Evolutionary conservation across 1,140 invertebrate genomes (phyloP).

Genomic region (Ceratosolen solmsi): DNA sequence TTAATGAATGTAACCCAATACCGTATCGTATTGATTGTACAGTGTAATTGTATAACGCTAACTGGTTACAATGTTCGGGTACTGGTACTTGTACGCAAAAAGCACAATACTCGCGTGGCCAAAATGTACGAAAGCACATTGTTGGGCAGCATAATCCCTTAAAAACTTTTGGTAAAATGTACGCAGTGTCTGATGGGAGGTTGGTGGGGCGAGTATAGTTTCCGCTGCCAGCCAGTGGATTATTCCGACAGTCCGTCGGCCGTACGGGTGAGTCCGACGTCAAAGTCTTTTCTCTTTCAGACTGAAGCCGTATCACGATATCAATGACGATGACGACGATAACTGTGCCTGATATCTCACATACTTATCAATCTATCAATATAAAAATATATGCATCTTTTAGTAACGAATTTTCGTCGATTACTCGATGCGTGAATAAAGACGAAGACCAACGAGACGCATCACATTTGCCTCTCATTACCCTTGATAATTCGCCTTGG

Average conservation of each 20-base stretch:
- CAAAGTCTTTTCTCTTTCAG: conserved; percentile 40
- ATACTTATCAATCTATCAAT: not conserved
- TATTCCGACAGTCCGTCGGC: conserved; percentile 84
- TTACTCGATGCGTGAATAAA: not conserved
- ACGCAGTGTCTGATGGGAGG: conserved; percentile 82
- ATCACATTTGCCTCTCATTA: conserved; percentile 26
- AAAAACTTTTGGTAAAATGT: conserved; percentile 44
- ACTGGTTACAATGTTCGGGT: not conserved
- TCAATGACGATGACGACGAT: conserved; percentile 34
- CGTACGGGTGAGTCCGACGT: conserved; percentile 81
- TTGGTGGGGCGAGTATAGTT: conserved; percentile 87
- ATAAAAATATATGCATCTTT: not conserved
- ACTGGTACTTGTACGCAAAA: not conserved
- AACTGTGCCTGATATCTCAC: not conserved
- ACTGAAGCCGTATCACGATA: conserved; percentile 27
- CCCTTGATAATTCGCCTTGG: conserved; percentile 2
- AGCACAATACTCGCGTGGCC: too few species aligned
- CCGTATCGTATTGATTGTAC: too few species aligned
- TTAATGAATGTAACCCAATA: too few species aligned
- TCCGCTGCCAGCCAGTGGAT: conserved; percentile 90
- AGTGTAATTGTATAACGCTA: too few species aligned
- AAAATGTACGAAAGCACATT: not conserved
- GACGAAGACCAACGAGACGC: conserved; percentile 49
- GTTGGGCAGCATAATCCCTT: not conserved
- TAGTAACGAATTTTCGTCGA: not conserved